Percentiles rank a stretch among this genome's conserved stretches.
phyloP scores from a whole-genome alignment of 1,140 invertebrate genomes.

The Micrasema minimum region DNA sequence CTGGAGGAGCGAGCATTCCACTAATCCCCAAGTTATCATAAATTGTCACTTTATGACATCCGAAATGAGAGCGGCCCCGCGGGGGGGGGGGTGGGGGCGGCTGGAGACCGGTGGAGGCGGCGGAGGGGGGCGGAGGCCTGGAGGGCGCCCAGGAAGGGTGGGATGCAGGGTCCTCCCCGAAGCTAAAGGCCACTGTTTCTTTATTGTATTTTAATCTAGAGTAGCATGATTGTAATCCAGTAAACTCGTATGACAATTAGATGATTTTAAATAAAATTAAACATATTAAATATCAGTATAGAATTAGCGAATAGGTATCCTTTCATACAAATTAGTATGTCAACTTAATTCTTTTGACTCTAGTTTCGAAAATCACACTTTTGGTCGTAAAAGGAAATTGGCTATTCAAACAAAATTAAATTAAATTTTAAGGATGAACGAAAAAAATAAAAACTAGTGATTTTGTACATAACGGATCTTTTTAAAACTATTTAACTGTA shows the following conservation, averaged over 20 bases:
- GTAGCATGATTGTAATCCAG: constrained; percentile 15
- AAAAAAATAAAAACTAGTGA: too few relatives aligned
- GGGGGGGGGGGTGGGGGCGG: constrained; percentile 34
- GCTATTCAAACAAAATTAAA: too few relatives aligned
- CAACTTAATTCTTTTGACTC: too few relatives aligned
- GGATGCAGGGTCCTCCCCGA: constrained; percentile 1
- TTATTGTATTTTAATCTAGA: constrained; percentile 33
- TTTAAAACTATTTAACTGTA: too few relatives aligned
- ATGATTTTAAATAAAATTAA: too few relatives aligned
- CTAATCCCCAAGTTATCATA: constrained; percentile 55
- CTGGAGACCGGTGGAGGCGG: constrained; percentile 10
- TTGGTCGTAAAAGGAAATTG: too few relatives aligned
- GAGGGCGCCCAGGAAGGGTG: background rate
- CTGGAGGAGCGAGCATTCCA: constrained; percentile 50
- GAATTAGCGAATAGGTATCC: background rate
- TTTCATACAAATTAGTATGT: background rate
- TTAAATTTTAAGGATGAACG: too few relatives aligned
- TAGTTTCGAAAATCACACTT: too few relatives aligned
- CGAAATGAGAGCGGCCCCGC: constrained; percentile 54
- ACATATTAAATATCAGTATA: too few relatives aligned
- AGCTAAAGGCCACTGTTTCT: constrained; percentile 27
- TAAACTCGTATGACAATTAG: too few relatives aligned
- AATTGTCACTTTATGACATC: constrained; percentile 55
- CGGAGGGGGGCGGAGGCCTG: background rate
- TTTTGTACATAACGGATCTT: too few relatives aligned